Conservation (phyloP, 1,140 invertebrate species). For the Oncopeltus fasciatus region DNA sequence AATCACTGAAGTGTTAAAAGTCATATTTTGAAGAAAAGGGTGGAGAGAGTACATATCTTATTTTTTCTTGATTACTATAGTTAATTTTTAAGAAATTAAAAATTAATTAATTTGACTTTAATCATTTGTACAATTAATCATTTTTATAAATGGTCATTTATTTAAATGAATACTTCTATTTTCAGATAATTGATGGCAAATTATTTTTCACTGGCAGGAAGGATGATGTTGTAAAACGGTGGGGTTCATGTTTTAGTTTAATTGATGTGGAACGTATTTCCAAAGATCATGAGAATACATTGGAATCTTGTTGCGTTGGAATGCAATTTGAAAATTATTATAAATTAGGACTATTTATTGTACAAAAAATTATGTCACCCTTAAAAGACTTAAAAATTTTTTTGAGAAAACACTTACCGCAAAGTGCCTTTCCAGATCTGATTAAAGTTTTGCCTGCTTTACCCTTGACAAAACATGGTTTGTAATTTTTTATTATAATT, state of each 20-base stretch:
- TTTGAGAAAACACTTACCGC: slow-evolving; percentile 19
- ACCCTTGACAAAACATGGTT: slow-evolving; percentile 44
- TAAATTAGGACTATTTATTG: slow-evolving; percentile 15
- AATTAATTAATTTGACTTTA: too few relatives aligned
- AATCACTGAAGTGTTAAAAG: too few relatives aligned
- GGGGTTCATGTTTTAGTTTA: slow-evolving; percentile 51
- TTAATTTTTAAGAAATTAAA: too few relatives aligned
- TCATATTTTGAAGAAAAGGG: too few relatives aligned
- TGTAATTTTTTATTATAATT: slow-evolving; percentile 35
- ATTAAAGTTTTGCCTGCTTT: slow-evolving; percentile 35
- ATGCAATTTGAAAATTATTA: too few relatives aligned
- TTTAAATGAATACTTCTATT: too few relatives aligned
- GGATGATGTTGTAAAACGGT: slow-evolving; percentile 55
- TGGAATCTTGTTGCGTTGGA: slow-evolving; percentile 5
- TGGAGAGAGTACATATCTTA: too few relatives aligned
- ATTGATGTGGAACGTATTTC: slow-evolving; percentile 44
- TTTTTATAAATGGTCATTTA: too few relatives aligned
- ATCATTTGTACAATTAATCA: too few relatives aligned
- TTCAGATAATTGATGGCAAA: slow-evolving; percentile 1
- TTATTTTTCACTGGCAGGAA: slow-evolving; percentile 35
- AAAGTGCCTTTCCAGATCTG: slow-evolving; percentile 34
- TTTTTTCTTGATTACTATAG: too few relatives aligned
- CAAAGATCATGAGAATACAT: slow-evolving; percentile 31
- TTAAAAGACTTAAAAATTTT: not conserved
- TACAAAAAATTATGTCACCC: not conserved